These are phyloP conservation scores for Blennius ocellaris DNA, from an alignment of 2,113 vertebrate species.

Conservation along the genomic window DNA sequence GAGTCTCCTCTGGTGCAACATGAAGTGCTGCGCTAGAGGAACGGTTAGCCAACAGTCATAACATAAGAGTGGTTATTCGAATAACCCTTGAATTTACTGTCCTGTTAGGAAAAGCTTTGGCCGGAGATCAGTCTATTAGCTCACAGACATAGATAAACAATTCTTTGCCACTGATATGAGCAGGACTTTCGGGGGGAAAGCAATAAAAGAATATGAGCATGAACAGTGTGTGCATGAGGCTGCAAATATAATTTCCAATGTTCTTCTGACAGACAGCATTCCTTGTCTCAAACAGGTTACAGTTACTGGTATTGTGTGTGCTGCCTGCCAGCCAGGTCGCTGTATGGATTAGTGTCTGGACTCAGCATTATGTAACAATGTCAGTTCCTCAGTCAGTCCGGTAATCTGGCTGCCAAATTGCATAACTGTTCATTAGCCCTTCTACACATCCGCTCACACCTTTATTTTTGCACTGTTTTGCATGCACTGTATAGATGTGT, in stretches of 20 bases:
- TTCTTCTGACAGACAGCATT: constrained; percentile 8
- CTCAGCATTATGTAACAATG: constrained; percentile 65
- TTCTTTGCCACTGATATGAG: too few species aligned
- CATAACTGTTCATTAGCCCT: constrained; percentile 66
- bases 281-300: constrained; percentile 22
- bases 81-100: neutral
- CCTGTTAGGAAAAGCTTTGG: neutral
- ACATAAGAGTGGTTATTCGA: neutral
- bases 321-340: constrained; percentile 35
- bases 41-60: neutral
- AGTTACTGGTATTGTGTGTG: constrained; percentile 13
- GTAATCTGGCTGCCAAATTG: constrained; percentile 67
- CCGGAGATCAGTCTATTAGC: too few species aligned
- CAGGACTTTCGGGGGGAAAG: too few species aligned
- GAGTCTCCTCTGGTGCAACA: neutral
- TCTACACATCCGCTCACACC: constrained; percentile 42
- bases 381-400: constrained; percentile 47
- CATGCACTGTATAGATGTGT: neutral
- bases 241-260: neutral
- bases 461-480: constrained; percentile 14
- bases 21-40: neutral
- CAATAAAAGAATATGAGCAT: neutral
- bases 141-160: too few species aligned
- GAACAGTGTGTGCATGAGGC: neutral
- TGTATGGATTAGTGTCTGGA: constrained; percentile 71